Percentiles rank a stretch among this genome's conserved stretches.
phyloP scores from a whole-genome alignment of 2,113 vertebrate species.

The Ancistrus triradiatus region DNA sequence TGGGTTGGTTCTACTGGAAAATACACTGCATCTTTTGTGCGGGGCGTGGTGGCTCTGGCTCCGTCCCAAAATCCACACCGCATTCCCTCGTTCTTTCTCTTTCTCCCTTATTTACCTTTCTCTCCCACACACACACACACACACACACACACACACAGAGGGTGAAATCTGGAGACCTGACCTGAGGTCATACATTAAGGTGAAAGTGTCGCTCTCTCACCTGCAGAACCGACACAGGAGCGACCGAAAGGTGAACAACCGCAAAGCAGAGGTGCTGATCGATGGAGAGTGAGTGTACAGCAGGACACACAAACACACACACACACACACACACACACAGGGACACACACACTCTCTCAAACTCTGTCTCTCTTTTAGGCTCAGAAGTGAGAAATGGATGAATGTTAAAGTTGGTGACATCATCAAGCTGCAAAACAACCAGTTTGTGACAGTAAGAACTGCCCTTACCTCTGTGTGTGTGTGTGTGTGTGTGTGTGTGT shows the following conservation, averaged over 20 bases:
- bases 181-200: no score
- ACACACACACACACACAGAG: no score
- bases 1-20: no score
- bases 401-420: conserved; percentile 92
- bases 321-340: no score
- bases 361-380: conserved; percentile 66
- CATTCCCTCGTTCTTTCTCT: background rate
- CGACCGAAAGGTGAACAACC: conserved; percentile 90
- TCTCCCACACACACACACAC: no score
- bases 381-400: conserved; percentile 88
- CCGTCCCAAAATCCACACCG: no score
- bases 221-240: conserved; percentile 86
- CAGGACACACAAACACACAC: background rate
- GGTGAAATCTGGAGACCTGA: no score
- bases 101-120: background rate
- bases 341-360: background rate
- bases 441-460: conserved; percentile 84
- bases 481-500: background rate
- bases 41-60: no score
- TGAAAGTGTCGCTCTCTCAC: conserved; percentile 7
- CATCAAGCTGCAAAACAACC: conserved; percentile 91
- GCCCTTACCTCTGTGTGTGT: background rate
- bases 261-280: conserved; percentile 79
- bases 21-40: no score
- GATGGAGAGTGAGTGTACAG: conserved; percentile 79